These are phyloP conservation scores for Cantharis nigra DNA, from an alignment of 2,888 invertebrate species.

Conservation along the genomic window DNA sequence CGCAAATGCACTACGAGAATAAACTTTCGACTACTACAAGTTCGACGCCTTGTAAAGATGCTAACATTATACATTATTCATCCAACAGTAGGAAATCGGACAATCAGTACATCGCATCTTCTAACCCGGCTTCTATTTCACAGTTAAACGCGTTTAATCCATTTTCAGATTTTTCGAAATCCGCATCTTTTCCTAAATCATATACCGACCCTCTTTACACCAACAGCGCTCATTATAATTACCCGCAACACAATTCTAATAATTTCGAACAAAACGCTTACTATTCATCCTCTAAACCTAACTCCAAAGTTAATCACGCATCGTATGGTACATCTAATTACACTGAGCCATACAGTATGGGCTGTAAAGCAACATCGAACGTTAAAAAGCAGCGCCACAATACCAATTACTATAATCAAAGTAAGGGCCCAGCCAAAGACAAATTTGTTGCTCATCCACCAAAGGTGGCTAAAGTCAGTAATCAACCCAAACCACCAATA, in stretches of 20 bases:
- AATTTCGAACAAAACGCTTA: slow-evolving; percentile 21
- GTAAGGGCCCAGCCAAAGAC: slow-evolving; percentile 12
- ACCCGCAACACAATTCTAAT: slow-evolving; percentile 33
- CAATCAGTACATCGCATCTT: slow-evolving; percentile 6
- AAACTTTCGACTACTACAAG: not conserved
- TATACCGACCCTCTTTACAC: slow-evolving; percentile 48
- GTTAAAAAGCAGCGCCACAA: slow-evolving; percentile 8
- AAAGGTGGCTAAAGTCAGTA: slow-evolving; percentile 13
- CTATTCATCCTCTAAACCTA: slow-evolving; percentile 8
- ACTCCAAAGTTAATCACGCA: not conserved
- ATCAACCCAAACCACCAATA: slow-evolving; percentile 56
- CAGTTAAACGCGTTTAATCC: slow-evolving; percentile 47
- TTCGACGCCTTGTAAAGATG: not conserved
- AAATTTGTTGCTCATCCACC: slow-evolving; percentile 4
- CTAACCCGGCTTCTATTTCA: slow-evolving; percentile 9
- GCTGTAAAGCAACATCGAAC: slow-evolving; percentile 5
- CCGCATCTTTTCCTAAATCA: slow-evolving; percentile 35
- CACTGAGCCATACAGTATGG: slow-evolving; percentile 8
- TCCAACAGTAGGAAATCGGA: slow-evolving; percentile 1
- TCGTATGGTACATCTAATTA: slow-evolving; percentile 8
- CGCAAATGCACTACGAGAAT: slow-evolving; percentile 2
- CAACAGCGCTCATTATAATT: slow-evolving; percentile 46
- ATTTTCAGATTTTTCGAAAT: slow-evolving; percentile 43
- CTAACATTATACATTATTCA: slow-evolving; percentile 2
- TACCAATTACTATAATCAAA: slow-evolving; percentile 18